phyloP scores from a whole-genome alignment of 2,888 invertebrate genomes.

The Rotaria macrura region DNA sequence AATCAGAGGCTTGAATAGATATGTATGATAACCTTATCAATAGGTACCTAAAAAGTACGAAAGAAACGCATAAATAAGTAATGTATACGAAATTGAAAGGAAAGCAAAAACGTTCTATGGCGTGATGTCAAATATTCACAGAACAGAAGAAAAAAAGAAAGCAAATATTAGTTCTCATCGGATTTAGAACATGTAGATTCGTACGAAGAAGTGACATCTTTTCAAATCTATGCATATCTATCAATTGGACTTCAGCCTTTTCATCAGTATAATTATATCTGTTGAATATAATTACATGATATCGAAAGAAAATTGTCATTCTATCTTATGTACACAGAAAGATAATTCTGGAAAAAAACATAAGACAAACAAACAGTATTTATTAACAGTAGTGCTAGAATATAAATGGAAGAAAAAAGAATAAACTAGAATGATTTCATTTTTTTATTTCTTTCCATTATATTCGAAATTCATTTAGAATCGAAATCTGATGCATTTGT shows the following conservation, averaged over 20 bases:
- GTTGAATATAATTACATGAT: neutral
- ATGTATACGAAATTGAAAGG: neutral
- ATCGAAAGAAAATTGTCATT: neutral
- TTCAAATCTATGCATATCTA: too few relatives aligned
- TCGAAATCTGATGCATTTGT: neutral
- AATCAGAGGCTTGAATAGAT: neutral
- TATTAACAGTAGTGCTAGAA: too few relatives aligned
- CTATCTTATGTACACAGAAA: neutral
- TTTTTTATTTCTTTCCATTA: neutral
- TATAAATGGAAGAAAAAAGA: too few relatives aligned
- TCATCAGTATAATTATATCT: neutral
- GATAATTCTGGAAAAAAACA: neutral
- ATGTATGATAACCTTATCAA: neutral
- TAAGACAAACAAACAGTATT: too few relatives aligned
- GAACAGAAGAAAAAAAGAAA: neutral
- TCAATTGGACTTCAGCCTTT: neutral
- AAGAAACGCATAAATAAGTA: neutral
- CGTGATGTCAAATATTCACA: neutral
- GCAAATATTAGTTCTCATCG: neutral
- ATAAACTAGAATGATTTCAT: too few relatives aligned
- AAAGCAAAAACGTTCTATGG: neutral
- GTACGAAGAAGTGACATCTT: too few relatives aligned
- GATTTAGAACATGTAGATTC: neutral
- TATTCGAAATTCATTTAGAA: neutral
- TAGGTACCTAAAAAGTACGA: neutral